Conservation (phyloP, 2,888 invertebrate species). For the Xestia ashworthii region DNA sequence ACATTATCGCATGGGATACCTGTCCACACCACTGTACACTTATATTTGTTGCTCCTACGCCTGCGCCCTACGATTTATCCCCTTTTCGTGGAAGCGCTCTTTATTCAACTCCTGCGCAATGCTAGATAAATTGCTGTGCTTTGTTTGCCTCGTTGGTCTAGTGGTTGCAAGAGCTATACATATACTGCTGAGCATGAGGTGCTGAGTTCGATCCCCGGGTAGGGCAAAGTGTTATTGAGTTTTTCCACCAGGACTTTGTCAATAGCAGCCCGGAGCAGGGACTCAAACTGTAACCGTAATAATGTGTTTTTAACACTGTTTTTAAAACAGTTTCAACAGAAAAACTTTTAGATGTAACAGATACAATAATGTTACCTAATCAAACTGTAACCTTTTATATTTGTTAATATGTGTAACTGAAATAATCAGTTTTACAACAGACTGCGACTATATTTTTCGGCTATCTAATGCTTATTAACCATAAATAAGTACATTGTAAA, state of each 20-base stretch:
- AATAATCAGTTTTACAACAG: too few species aligned
- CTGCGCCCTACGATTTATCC: slow-evolving; percentile 37
- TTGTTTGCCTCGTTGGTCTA: not conserved
- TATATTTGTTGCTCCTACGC: slow-evolving; percentile 58
- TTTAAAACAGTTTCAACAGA: too few species aligned
- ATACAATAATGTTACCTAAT: too few species aligned
- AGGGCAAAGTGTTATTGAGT: not conserved
- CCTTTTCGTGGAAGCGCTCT: slow-evolving; percentile 24
- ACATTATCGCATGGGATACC: slow-evolving; percentile 52
- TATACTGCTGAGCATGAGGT: not conserved
- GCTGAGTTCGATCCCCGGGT: not conserved
- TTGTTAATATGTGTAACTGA: too few species aligned
- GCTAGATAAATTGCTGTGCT: slow-evolving; percentile 2
- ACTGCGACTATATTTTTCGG: too few species aligned
- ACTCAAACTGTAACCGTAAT: too few species aligned
- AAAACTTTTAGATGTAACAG: too few species aligned
- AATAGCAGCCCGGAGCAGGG: not conserved
- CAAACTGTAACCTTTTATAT: too few species aligned
- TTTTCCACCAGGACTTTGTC: not conserved
- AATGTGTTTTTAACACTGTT: too few species aligned
- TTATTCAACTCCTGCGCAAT: slow-evolving; percentile 45
- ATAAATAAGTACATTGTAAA: too few species aligned
- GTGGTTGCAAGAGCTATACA: not conserved
- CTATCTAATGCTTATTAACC: too few species aligned
- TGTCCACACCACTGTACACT: slow-evolving; percentile 52